These are phyloP conservation scores for Semicossyphus pulcher DNA, from an alignment of 2,113 vertebrate genomes.

Conservation along the genomic window DNA sequence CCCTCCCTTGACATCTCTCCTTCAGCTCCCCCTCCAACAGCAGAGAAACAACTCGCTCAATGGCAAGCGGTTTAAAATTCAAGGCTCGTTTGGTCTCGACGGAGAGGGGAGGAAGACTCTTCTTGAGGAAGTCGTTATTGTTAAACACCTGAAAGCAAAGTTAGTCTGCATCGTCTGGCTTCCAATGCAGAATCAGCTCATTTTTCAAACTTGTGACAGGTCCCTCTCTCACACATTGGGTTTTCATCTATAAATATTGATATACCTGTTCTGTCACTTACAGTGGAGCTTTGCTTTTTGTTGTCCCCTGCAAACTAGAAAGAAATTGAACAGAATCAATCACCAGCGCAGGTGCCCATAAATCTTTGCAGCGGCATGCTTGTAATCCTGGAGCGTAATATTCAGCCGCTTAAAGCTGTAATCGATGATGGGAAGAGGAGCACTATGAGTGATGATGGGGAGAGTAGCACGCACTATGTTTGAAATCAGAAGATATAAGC, in stretches of 20 bases:
- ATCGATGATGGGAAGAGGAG: constrained; percentile 34
- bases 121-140: constrained; percentile 34
- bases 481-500: neutral
- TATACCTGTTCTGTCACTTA: neutral
- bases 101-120: neutral
- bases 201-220: constrained; percentile 29
- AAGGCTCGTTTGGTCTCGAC: constrained; percentile 29
- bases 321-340: constrained; percentile 49
- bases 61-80: constrained; percentile 42
- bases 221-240: neutral
- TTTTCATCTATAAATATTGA: constrained; percentile 39
- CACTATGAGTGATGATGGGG: constrained; percentile 1
- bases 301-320: constrained; percentile 30
- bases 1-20: constrained; percentile 14
- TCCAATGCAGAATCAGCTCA: neutral
- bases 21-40: constrained; percentile 15
- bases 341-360: constrained; percentile 27
- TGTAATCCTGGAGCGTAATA: constrained; percentile 52
- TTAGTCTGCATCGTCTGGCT: constrained; percentile 8
- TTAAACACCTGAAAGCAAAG: constrained; percentile 23
- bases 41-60: constrained; percentile 1
- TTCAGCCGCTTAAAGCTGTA: constrained; percentile 39
- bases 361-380: constrained; percentile 31
- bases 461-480: neutral
- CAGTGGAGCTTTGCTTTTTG: constrained; percentile 1